These are phyloP conservation scores for Ariolimax columbianus DNA, from an alignment of 2,888 invertebrate species.

Conservation along the genomic window DNA sequence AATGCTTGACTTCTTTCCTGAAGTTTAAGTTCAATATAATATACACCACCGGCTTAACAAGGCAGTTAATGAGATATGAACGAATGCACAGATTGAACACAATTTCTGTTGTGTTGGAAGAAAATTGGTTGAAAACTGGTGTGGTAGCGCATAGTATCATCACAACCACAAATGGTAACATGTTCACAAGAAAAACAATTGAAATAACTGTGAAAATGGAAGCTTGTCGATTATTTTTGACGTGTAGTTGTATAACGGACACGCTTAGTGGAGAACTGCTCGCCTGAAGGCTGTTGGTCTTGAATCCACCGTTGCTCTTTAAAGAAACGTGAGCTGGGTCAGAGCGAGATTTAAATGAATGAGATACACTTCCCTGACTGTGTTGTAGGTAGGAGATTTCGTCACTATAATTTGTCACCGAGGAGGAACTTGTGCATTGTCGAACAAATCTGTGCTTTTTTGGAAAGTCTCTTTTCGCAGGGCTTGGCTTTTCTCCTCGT, in stretches of 20 bases:
- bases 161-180: conserved; percentile 66
- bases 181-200: conserved; percentile 63
- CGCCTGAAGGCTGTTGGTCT: conserved; percentile 41
- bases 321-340: conserved; percentile 43
- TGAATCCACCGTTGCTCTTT: conserved; percentile 42
- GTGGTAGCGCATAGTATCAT: conserved; percentile 63
- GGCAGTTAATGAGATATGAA: conserved; percentile 67
- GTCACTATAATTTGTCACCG: conserved; percentile 44
- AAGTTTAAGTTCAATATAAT: conserved; percentile 63
- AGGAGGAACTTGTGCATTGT: conserved; percentile 52
- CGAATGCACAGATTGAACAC: conserved; percentile 67
- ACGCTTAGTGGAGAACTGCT: conserved; percentile 38
- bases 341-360: conserved; percentile 20
- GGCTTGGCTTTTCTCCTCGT: conserved; percentile 59
- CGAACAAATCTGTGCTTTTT: conserved; percentile 56
- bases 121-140: conserved; percentile 60
- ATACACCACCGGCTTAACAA: conserved; percentile 69
- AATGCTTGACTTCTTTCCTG: conserved; percentile 56
- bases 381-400: conserved; percentile 33
- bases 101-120: conserved; percentile 57
- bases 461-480: conserved; percentile 51
- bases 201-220: conserved; percentile 68
- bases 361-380: conserved; percentile 10
- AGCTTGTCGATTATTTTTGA: conserved; percentile 63
- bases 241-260: conserved; percentile 42